A percentile compares a stretch with the other conserved stretches of the same genome.
Evolutionary conservation across 2,113 vertebrate species (phyloP).

Genomic region (Oryzias celebensis): DNA sequence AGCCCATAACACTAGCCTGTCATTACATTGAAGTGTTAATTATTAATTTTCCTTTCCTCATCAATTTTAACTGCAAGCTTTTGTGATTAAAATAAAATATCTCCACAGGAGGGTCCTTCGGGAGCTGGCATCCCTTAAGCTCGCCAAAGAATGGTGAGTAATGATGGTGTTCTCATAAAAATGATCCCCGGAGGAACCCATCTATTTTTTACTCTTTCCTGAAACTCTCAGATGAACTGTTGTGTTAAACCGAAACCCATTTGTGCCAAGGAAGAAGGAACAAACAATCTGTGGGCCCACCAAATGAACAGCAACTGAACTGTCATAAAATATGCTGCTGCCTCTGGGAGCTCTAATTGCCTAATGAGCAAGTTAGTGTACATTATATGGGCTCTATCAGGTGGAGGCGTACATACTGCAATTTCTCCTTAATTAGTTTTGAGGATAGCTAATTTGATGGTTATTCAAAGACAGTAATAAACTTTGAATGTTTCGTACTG

Average conservation of each 20-base stretch:
- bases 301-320: conserved; percentile 36
- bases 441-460: conserved; percentile 61
- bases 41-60: conserved; percentile 72
- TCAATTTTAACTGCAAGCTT: conserved; percentile 74
- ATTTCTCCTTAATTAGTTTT: conserved; percentile 62
- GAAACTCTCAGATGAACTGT: conserved; percentile 39
- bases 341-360: conserved; percentile 61
- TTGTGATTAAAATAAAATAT: conserved; percentile 79
- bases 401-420: conserved; percentile 52
- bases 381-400: conserved; percentile 57
- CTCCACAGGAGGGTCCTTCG: conserved; percentile 63
- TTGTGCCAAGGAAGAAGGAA: conserved; percentile 32
- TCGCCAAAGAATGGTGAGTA: conserved; percentile 73
- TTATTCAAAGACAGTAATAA: conserved; percentile 61
- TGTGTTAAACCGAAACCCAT: conserved; percentile 53
- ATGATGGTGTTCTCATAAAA: conserved; percentile 68
- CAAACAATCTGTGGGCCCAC: conserved; percentile 29
- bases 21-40: conserved; percentile 77
- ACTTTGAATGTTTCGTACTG: conserved; percentile 43
- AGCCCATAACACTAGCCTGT: conserved; percentile 60
- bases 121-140: conserved; percentile 72
- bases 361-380: conserved; percentile 63
- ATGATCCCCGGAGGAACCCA: conserved; percentile 59
- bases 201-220: conserved; percentile 53
- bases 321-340: conserved; percentile 47